Evolutionary conservation across 2,797 vertebrate species (phyloP).

Genomic region (Paedocypris micromegethes): DNA sequence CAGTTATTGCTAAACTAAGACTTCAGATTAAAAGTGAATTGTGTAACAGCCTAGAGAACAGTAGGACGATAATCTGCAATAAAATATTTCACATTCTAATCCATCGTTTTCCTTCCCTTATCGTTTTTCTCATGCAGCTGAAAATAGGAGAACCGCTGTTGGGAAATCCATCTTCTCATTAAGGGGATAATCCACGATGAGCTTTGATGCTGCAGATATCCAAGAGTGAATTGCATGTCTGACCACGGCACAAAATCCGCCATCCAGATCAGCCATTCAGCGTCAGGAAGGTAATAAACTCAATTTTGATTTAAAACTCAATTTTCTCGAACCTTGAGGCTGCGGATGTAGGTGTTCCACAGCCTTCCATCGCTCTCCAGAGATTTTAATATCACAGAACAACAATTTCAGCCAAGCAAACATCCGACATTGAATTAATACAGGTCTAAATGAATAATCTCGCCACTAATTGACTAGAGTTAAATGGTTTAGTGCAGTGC

Average conservation of each 20-base stretch:
- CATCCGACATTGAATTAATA: background rate
- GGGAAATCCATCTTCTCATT: constrained; percentile 41
- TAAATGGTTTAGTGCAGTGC: background rate
- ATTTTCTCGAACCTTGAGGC: constrained; percentile 24
- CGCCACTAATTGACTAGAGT: background rate
- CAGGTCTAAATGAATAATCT: background rate
- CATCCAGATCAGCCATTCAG: constrained; percentile 23
- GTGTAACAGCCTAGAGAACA: constrained; percentile 2
- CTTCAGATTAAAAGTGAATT: constrained; percentile 5
- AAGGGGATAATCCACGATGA: constrained; percentile 35
- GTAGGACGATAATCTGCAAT: constrained; percentile 11
- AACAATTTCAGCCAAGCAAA: background rate
- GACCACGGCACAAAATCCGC: constrained; percentile 21
- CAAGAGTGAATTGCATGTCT: constrained; percentile 24
- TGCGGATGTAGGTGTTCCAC: background rate
- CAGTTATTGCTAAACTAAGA: background rate
- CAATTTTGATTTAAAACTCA: constrained; percentile 39
- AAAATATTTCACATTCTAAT: constrained; percentile 16
- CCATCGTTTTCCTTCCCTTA: constrained; percentile 4
- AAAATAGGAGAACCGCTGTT: constrained; percentile 24
- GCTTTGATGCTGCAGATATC: constrained; percentile 25
- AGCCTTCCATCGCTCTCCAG: background rate
- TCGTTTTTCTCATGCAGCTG: constrained; percentile 32
- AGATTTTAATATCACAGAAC: constrained; percentile 3
- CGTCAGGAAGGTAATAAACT: constrained; percentile 41